Evolutionary conservation across 2,888 invertebrate species (phyloP), one percentile per base, ranked within the genome.

Genomic region (Eurois occulta): DNA sequence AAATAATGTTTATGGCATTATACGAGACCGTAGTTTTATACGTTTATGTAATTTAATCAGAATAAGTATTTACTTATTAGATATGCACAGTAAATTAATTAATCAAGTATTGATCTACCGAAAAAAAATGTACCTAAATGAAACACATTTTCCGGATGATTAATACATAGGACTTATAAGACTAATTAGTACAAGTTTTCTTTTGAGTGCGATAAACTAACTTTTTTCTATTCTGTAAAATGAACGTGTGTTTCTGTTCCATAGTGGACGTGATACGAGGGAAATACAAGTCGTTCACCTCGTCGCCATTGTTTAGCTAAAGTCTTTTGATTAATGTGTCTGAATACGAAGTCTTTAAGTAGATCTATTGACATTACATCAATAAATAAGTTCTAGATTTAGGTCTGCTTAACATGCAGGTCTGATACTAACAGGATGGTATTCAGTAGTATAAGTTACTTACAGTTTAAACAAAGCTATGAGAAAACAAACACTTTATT

Each of bases 261-360:
- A 11, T 64, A 11, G 38, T 16, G 2, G 7, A 24, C 35, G 35
- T 62, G 35, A 11, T 38, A 24, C 3, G 21, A 38, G 43, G n/a
- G n/a, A 35, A 80, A 38, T 72, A 5, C 32, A 81, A 58, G 75
- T 78, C 78, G 48, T 81, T 78, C 65, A 75, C 55, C 81, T 65
- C 46, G 38, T 38, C 46, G 21, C 38, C 41, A 35, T 81, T 78
- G 75, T 74, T 58, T 55, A 58, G 52, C 28, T 38, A 65, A 28
- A 80, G 35, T 28, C 13, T 80, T 38, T 78, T 80, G 72, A 80
- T 73, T 38, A 58, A 58, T 73, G 64, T 73, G 73, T 73, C 64
- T 73, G 38, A 32, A 46, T 72, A 64, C 18, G 46, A 64, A 72
- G 28, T 43, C 41, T 55, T 46, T 64, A 48, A 21, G 48, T 21